Evolutionary conservation across 2,113 vertebrate genomes (phyloP), one percentile per base, ranked within the genome.

Genomic region (Dicentrarchus labrax): DNA sequence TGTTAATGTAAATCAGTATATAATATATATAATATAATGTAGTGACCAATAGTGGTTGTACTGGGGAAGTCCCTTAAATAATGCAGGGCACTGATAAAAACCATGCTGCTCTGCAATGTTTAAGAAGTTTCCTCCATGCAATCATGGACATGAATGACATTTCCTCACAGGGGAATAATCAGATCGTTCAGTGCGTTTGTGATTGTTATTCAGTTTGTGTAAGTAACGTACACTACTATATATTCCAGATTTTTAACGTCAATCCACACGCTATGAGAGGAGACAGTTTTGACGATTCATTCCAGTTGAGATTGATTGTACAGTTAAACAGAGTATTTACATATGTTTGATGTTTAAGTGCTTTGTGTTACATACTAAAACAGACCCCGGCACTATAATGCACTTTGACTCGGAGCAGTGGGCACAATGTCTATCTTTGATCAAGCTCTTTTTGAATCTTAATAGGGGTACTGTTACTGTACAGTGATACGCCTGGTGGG

Each of bases 151-250:
- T 82, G 87, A 91, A 64, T 80, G 89, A 86, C 85, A 78, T 90
- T 87, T 87, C 90, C 92, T 93, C 91, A 74, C 91, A 11, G 50
- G 92, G 89, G 92, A 91, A 78, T 90, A 92, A 92, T 90, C 92
- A 92, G 62, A 87, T 86, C 53, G 59, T 45, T 75, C 71, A 72
- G 53, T 13, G 81, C 83, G 45, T 77, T 69, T 79, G 72, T 45
- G 60, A 85, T 81, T 86, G 83, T 87, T 88, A 91, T 92, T 80
- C 77, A 77, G 62, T 73, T 84, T 79, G 65, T 80, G 53, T 66
- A 61, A 74, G 76, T 72, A 51, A 36, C 64, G 16, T 54, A 61
- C 64, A 53, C 73, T 38, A 24, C 62, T 78, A 47, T 62, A 30
- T 71, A 60, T 77, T 86, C 80, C 91, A 91, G 86, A 78, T 76